Evolutionary conservation across 1,140 invertebrate genomes (phyloP), one percentile per base, ranked within the genome.

Genomic region (Drosophila bocqueti): DNA sequence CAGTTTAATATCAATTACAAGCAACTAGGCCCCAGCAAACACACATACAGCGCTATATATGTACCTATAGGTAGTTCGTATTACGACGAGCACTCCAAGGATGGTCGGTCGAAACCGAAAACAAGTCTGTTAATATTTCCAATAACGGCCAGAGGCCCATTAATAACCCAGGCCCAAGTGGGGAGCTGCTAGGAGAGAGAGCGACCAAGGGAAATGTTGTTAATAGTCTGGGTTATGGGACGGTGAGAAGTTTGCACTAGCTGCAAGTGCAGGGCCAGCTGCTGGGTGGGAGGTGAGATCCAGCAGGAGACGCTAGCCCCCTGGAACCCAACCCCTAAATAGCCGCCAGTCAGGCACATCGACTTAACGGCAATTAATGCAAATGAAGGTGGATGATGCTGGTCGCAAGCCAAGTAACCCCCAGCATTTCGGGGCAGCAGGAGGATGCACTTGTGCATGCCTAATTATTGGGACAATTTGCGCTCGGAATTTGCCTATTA

Each of bases 381-480:
- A 90, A 89, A 89, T 85, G 81, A 90, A 89, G 84, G 85, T 90
- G 78, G 68, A 81, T 80, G 68, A 65, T 76, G 55, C 38, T 55
- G 60, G 73, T 74, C 50, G 50, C 52, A 74, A 55, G 58, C 60
- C 49, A 73, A 71, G 55, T 63, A 72, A 61, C 54, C 46, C 46
- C 36, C 42, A 58, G 26, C 13, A 26, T 38, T 31, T 26, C 29
- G 40, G 4, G 50, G 29, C 29, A 34, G 36, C 46, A 46, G 47
- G 24, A 65, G 42, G 74, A 60, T 61, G 71, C 85, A 89, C 85
- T 89, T 89, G 85, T 89, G 85, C 85, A 89, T 89, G 81, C 75
- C 85, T 90, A 90, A 89, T 89, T 90, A 89, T 89, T 81, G 75
- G 85, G 81, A 89, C 81, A 84, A 90, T 89, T 90, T 89, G 81